Conservation (phyloP, 2,113 vertebrate species). For the Trogon melanurus region DNA sequence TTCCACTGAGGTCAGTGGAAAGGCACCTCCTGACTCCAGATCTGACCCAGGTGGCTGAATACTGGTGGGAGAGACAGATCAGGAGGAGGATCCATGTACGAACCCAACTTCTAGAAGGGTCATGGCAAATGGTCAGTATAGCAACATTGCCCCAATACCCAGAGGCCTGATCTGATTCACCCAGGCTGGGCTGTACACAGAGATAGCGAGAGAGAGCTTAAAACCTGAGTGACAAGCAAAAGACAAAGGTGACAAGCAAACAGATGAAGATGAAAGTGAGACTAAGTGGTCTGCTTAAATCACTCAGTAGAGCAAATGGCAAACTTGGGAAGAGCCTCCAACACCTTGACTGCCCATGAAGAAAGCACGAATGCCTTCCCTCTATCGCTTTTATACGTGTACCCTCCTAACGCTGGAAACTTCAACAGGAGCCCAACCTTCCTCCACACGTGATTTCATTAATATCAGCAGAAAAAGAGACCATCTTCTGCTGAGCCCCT, state of each 20-base stretch:
- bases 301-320: neutral
- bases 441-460: neutral
- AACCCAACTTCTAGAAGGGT: neutral
- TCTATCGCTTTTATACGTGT: neutral
- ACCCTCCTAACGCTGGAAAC: neutral
- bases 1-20: neutral
- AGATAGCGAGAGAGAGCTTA: neutral
- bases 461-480: neutral
- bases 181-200: neutral
- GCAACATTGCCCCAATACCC: neutral
- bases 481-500: neutral
- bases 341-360: neutral
- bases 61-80: neutral
- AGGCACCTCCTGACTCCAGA: neutral
- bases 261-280: neutral
- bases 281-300: neutral
- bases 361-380: neutral
- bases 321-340: neutral
- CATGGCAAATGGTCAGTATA: neutral
- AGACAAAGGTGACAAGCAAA: neutral
- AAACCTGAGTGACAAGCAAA: too few relatives aligned
- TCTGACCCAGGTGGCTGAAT: neutral
- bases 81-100: neutral
- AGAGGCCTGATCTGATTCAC: neutral
- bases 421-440: neutral